phyloP scores from a whole-genome alignment of 2,113 vertebrate species.

The Takifugu flavidus region DNA sequence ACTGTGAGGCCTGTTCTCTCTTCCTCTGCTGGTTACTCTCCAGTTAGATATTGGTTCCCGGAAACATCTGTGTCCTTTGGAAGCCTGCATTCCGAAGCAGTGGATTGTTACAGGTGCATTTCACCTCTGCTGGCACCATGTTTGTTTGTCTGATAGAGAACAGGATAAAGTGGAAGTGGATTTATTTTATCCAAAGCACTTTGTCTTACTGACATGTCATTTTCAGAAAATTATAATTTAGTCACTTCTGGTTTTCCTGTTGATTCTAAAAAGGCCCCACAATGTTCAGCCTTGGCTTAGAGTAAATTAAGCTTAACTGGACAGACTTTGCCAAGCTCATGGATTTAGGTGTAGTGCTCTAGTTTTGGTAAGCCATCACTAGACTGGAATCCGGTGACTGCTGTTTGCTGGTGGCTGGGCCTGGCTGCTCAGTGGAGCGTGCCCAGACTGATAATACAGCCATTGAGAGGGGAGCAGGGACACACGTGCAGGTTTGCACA shows the following conservation, averaged over 20 bases:
- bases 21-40: no score
- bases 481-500: constrained; percentile 8
- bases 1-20: no score
- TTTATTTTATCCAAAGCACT: no score
- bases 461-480: constrained; percentile 57
- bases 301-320: constrained; percentile 48
- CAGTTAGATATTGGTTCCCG: no score
- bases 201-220: no score
- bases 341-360: constrained; percentile 69
- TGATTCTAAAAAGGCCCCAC: not conserved
- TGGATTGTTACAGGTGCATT: not conserved
- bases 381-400: constrained; percentile 64
- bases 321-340: constrained; percentile 49
- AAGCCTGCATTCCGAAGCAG: no score
- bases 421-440: constrained; percentile 65
- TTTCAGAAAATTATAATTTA: no score
- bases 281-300: constrained; percentile 37
- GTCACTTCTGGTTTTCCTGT: not conserved
- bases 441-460: constrained; percentile 67
- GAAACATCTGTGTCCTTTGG: no score
- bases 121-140: not conserved
- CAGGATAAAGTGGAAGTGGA: not conserved
- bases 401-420: constrained; percentile 63
- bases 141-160: not conserved
- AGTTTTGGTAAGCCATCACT: constrained; percentile 65